Percentiles rank a stretch among this genome's conserved stretches.
phyloP scores from a whole-genome alignment of 2,888 invertebrate genomes.

The Eudasyphora cyanicolor region DNA sequence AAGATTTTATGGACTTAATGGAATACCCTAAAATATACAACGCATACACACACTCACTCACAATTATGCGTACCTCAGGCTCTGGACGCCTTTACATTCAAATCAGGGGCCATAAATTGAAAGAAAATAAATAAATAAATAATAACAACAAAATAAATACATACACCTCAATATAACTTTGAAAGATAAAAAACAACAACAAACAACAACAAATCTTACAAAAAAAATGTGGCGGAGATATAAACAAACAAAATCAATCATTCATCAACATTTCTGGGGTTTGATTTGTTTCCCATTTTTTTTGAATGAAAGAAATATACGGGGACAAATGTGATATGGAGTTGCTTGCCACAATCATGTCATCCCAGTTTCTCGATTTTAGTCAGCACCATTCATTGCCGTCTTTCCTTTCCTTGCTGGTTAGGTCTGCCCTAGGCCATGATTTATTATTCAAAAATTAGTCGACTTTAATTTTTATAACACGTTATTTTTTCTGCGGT shows the following conservation, averaged over 20 bases:
- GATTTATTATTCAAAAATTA: slow-evolving; percentile 51
- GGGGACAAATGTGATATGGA: not conserved
- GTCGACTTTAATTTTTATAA: slow-evolving; percentile 37
- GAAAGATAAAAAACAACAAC: slow-evolving; percentile 24
- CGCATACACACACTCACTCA: not conserved
- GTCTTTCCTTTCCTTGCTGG: not conserved
- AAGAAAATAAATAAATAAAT: not conserved
- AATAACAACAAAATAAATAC: not conserved
- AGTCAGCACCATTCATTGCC: not conserved
- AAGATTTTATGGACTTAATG: slow-evolving; percentile 76
- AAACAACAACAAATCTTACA: not conserved
- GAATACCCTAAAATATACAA: slow-evolving; percentile 49
- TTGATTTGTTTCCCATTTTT: no score
- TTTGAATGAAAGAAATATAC: not conserved
- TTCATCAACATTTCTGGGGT: not conserved
- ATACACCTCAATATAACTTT: not conserved
- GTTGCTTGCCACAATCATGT: not conserved
- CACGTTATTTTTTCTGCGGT: not conserved
- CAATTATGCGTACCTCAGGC: not conserved
- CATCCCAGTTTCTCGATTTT: not conserved
- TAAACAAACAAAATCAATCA: slow-evolving; percentile 1
- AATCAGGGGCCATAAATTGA: slow-evolving; percentile 7
- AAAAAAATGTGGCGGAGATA: not conserved
- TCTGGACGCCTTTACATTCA: slow-evolving; percentile 7
- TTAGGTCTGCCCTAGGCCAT: not conserved